A percentile compares a stretch with the other conserved stretches of the same genome.
Evolutionary conservation across 2,113 vertebrate genomes (phyloP).

Genomic region (Dipodomys stephensi): DNA sequence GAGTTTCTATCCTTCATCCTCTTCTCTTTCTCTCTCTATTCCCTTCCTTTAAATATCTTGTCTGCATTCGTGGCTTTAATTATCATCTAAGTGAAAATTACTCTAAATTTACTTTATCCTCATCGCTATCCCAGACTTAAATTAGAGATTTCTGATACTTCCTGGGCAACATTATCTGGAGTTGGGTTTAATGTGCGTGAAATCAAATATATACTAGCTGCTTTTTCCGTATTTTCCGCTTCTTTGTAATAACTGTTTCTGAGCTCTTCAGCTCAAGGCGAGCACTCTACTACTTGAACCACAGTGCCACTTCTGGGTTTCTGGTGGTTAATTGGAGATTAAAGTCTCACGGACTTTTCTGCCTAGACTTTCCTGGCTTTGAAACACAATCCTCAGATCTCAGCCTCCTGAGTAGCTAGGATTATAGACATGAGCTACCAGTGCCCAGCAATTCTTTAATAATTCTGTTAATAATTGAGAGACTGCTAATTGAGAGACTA

Average conservation of each 20-base stretch:
- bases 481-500: too few species aligned
- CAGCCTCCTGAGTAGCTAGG: too few species aligned
- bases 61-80: background rate
- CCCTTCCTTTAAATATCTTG: constrained; percentile 33
- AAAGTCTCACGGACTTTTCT: too few species aligned
- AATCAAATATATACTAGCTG: background rate
- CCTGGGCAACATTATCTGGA: background rate
- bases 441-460: too few species aligned
- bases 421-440: too few species aligned
- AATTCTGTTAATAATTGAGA: too few species aligned
- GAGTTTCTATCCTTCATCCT: background rate
- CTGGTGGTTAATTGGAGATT: too few species aligned
- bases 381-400: too few species aligned
- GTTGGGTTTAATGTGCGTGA: background rate
- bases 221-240: background rate
- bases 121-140: background rate
- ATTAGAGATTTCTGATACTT: constrained; percentile 6
- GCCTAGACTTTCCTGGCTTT: too few species aligned
- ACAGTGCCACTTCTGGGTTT: too few species aligned
- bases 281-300: too few species aligned
- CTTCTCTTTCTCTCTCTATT: background rate
- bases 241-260: background rate
- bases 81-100: background rate
- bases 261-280: too few species aligned
- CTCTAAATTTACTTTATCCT: background rate